A percentile compares a stretch with the other conserved stretches of the same genome.
Evolutionary conservation across 2,113 vertebrate species (phyloP).

Genomic region (Lucifuga dentata): DNA sequence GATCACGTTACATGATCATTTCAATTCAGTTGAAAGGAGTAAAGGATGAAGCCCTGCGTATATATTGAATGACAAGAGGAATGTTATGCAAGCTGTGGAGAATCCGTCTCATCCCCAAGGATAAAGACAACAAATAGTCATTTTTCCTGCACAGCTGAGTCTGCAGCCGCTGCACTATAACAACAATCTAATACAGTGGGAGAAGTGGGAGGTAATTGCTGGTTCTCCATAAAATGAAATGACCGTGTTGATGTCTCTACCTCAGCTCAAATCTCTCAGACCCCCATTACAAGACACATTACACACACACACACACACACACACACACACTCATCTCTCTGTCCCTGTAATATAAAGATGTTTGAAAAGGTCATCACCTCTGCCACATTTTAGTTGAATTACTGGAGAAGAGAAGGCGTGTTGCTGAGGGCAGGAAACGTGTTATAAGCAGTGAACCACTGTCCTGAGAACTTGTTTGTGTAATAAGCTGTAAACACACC

Average conservation of each 20-base stretch:
- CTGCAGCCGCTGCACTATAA: conserved; percentile 35
- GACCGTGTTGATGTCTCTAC: conserved; percentile 16
- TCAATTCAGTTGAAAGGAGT: conserved; percentile 6
- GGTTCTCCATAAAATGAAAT: conserved; percentile 38
- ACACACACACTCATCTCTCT: not conserved
- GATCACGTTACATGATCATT: conserved; percentile 27
- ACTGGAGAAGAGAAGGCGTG: conserved; percentile 8
- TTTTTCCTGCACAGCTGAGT: conserved; percentile 24
- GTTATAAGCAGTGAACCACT: not conserved
- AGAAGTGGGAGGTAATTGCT: conserved; percentile 45
- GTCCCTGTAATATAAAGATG: conserved; percentile 16
- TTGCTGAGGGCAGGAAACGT: conserved; percentile 14
- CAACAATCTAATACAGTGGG: conserved; percentile 37
- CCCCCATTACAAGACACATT: too few species aligned
- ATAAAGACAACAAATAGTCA: conserved; percentile 55
- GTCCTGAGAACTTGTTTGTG: conserved; percentile 25
- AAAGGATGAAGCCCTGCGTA: conserved; percentile 12
- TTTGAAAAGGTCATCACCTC: conserved; percentile 53
- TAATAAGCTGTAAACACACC: conserved; percentile 64
- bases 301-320: not conserved
- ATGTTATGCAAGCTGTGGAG: conserved; percentile 46
- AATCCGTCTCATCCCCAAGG: conserved; percentile 41
- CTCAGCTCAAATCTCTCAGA: conserved; percentile 8
- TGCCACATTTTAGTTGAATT: conserved; percentile 22
- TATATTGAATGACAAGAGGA: conserved; percentile 30